These are phyloP conservation scores for Paralichthys olivaceus DNA, from an alignment of 2,113 vertebrate genomes.

Conservation along the genomic window DNA sequence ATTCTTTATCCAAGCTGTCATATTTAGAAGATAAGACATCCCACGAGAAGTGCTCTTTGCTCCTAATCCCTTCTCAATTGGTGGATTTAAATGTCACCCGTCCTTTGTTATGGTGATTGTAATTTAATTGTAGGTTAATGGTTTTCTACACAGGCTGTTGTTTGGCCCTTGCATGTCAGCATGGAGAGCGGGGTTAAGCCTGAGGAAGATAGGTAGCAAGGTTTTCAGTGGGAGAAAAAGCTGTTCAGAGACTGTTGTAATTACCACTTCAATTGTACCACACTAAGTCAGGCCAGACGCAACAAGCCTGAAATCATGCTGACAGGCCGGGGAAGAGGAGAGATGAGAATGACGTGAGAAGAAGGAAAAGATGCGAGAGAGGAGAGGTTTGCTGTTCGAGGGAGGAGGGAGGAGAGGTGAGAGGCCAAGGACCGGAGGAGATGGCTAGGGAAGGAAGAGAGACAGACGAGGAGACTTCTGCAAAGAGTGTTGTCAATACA, in stretches of 20 bases:
- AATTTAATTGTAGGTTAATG: conserved; percentile 78
- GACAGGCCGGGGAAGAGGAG: conserved; percentile 50
- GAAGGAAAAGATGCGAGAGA: conserved; percentile 1
- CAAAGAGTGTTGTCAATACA: conserved; percentile 47
- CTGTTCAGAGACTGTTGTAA: conserved; percentile 70
- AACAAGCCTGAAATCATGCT: conserved; percentile 74
- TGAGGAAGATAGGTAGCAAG: conserved; percentile 64
- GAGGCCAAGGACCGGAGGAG: conserved; percentile 17
- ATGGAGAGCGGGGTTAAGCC: conserved; percentile 67
- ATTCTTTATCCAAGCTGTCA: conserved; percentile 54
- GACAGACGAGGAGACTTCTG: conserved; percentile 20
- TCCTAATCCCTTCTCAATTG: conserved; percentile 65
- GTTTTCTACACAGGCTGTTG: conserved; percentile 57
- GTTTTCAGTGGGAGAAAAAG: conserved; percentile 52
- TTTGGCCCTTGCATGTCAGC: conserved; percentile 55
- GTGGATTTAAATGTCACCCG: conserved; percentile 72
- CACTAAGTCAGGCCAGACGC: conserved; percentile 59
- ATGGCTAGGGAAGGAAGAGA: conserved; percentile 8
- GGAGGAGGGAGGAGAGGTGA: conserved; percentile 14
- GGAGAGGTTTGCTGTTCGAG: not conserved
- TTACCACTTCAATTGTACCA: conserved; percentile 61
- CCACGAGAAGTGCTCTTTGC: conserved; percentile 57
- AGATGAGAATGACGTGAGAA: conserved; percentile 43
- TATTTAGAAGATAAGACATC: conserved; percentile 64
- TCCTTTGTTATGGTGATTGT: conserved; percentile 72